These are phyloP conservation scores for Talpa occidentalis DNA, from an alignment of 2,113 vertebrate species.

Conservation along the genomic window DNA sequence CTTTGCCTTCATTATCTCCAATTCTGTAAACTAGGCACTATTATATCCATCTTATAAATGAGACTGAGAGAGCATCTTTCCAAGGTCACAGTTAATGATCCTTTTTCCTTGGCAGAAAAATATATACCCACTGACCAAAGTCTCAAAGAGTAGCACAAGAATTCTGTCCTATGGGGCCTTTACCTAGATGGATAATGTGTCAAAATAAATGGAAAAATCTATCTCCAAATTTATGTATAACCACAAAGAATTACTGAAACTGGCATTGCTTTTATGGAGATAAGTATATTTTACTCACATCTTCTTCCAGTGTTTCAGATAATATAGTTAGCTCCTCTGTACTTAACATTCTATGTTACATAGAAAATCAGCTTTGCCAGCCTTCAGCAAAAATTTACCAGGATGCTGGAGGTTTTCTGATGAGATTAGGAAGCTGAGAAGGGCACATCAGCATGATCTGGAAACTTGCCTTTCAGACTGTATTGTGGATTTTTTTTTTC, in stretches of 20 bases:
- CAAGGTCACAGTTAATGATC: constrained; percentile 1
- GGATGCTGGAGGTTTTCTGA: not conserved
- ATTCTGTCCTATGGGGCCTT: not conserved
- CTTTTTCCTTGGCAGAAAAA: not conserved
- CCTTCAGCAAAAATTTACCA: not conserved
- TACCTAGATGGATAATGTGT: not conserved
- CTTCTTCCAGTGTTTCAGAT: not conserved
- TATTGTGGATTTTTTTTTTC: not conserved
- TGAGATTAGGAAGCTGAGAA: not conserved
- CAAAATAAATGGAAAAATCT: constrained; percentile 27
- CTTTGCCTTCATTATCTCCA: not conserved
- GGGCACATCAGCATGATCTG: not conserved
- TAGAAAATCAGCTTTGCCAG: not conserved
- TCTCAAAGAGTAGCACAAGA: not conserved
- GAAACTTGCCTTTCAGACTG: not conserved
- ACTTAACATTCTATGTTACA: not conserved
- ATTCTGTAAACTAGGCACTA: not conserved
- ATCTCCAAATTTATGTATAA: not conserved
- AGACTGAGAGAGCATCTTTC: not conserved
- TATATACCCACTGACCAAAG: not conserved
- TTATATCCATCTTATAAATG: not conserved
- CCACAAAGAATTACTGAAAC: not conserved
- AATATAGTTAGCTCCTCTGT: not conserved
- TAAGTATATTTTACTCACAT: not conserved
- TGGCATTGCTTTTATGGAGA: not conserved